Conservation (phyloP, 2,797 vertebrate genomes). For the Fratercula arctica region DNA sequence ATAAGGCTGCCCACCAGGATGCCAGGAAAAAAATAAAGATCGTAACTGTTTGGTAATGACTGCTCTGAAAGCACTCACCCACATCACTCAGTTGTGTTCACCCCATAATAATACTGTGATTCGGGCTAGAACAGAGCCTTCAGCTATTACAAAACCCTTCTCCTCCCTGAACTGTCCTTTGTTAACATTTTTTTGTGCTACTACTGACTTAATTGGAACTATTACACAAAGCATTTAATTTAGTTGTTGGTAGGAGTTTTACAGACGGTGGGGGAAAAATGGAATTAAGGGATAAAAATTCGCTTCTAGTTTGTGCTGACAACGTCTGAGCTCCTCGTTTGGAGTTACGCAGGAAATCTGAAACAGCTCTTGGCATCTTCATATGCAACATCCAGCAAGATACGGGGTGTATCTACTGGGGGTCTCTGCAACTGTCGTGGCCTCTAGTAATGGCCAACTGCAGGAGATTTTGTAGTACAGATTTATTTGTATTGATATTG, state of each 20-base stretch:
- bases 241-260: background rate
- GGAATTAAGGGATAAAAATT: background rate
- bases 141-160: background rate
- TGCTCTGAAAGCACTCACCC: background rate
- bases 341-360: background rate
- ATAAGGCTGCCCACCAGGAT: background rate
- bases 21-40: background rate
- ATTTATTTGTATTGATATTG: no score
- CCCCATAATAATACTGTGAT: background rate
- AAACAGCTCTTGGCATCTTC: fast-evolving
- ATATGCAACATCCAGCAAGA: fast-evolving
- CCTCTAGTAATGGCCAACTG: background rate
- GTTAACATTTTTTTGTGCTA: background rate
- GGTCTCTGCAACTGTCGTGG: background rate
- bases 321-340: background rate
- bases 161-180: background rate
- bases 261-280: fast-evolving
- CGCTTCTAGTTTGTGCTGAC: background rate
- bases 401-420: fast-evolving
- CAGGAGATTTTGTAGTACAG: background rate
- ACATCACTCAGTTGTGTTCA: background rate
- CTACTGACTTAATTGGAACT: background rate
- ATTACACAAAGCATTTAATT: background rate
- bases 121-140: background rate
- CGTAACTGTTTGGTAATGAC: background rate